Evolutionary conservation across 53 echinoderm and acorn worm species (phyloP).

Genomic region (Astropecten irregularis): DNA sequence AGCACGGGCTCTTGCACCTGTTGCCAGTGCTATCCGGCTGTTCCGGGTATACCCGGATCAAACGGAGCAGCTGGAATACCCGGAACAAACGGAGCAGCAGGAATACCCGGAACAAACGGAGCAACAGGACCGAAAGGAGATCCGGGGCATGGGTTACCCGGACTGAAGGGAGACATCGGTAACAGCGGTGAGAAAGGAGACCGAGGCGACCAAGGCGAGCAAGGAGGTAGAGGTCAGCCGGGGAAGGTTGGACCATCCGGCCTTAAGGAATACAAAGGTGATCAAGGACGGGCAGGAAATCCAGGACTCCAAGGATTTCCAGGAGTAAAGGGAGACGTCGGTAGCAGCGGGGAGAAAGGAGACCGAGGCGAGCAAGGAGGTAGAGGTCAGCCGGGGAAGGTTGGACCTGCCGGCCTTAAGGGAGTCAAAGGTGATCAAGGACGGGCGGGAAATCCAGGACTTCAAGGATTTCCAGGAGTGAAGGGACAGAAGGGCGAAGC

Average conservation of each 20-base stretch:
- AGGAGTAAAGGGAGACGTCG: too few species aligned
- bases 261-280: too few species aligned
- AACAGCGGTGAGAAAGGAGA: background rate
- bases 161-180: conserved; percentile 11
- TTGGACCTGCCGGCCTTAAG: too few species aligned
- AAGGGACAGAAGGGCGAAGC: conserved; percentile 10
- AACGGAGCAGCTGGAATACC: background rate
- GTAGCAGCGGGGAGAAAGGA: background rate
- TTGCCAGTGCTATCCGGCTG: too few species aligned
- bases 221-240: background rate
- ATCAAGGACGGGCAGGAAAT: too few species aligned
- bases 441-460: too few species aligned
- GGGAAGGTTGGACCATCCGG: too few species aligned
- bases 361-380: background rate
- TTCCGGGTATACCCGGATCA: background rate
- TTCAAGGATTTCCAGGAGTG: background rate
- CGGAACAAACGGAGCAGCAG: background rate
- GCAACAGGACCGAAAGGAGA: background rate
- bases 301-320: background rate
- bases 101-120: background rate
- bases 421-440: too few species aligned
- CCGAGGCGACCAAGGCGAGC: background rate
- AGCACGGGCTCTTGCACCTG: too few species aligned
- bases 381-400: background rate
- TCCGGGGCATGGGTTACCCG: background rate